Evolutionary conservation across 2,888 invertebrate genomes (phyloP).

Genomic region (Cartodere bifasciata): DNA sequence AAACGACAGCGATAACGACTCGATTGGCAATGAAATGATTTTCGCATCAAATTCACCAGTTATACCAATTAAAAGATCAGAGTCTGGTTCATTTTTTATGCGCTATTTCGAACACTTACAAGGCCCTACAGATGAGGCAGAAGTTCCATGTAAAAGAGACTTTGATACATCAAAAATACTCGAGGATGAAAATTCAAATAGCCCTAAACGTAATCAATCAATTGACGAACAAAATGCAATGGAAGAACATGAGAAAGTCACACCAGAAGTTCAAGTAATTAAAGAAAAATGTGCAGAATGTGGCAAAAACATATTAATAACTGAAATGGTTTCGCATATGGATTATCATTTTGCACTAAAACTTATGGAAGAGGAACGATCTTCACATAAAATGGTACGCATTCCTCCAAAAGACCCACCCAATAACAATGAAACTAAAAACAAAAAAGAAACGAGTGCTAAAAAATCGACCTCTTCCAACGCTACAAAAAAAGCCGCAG

Average conservation of each 20-base stretch:
- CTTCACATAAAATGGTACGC: conserved; percentile 19
- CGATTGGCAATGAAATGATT: conserved; percentile 15
- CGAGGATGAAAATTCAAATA: conserved; percentile 8
- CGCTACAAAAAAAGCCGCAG: conserved; percentile 8
- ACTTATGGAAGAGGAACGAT: conserved; percentile 25
- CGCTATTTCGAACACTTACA: conserved; percentile 19
- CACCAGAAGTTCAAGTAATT: not conserved
- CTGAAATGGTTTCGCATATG: conserved; percentile 57
- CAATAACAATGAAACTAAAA: conserved; percentile 9
- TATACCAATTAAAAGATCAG: not conserved
- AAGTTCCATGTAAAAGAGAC: conserved; percentile 15
- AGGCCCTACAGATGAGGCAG: conserved; percentile 3
- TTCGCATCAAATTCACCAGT: not conserved
- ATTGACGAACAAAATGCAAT: not conserved
- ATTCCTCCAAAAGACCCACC: not conserved
- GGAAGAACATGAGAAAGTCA: not conserved
- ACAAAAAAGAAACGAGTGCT: conserved; percentile 10
- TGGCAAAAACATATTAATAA: conserved; percentile 43
- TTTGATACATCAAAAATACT: conserved; percentile 26
- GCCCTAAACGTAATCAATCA: not conserved
- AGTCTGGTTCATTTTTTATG: conserved; percentile 21
- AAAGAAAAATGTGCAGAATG: conserved; percentile 50
- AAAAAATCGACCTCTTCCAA: conserved; percentile 10
- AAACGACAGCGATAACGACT: conserved; percentile 12
- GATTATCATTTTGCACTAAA: conserved; percentile 71